Percentiles rank a stretch among this genome's conserved stretches.
Conservation (phyloP, 2,113 vertebrate genomes). For the Pterophyllum scalare region DNA sequence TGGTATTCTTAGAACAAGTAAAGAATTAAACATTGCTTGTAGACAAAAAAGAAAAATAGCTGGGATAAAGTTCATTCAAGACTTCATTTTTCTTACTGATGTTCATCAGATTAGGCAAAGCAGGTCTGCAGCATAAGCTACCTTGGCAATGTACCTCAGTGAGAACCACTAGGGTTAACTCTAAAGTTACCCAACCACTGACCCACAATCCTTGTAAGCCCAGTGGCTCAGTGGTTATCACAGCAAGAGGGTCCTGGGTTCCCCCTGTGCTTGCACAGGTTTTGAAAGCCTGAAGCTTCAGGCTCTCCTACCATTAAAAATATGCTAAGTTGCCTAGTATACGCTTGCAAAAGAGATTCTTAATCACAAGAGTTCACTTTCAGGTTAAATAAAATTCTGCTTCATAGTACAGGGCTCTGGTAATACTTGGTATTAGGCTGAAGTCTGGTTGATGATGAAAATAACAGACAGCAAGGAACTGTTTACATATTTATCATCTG, state of each 20-base stretch:
- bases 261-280: too few species aligned
- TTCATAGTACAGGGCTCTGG: background rate
- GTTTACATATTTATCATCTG: background rate
- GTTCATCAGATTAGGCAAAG: background rate
- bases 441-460: background rate
- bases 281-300: too few species aligned
- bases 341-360: too few species aligned
- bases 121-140: background rate
- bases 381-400: background rate
- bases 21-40: background rate
- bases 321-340: too few species aligned
- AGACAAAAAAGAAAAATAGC: background rate
- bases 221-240: too few species aligned
- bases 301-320: too few species aligned
- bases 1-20: too few species aligned
- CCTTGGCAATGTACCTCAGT: background rate
- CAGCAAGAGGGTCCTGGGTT: background rate
- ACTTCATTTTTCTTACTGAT: background rate
- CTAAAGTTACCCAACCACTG: background rate
- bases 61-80: background rate
- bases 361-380: background rate
- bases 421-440: background rate
- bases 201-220: background rate
- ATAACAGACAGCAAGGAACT: background rate
- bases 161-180: background rate